Conservation (phyloP, 2,797 vertebrate species). For the Merluccius polli region DNA sequence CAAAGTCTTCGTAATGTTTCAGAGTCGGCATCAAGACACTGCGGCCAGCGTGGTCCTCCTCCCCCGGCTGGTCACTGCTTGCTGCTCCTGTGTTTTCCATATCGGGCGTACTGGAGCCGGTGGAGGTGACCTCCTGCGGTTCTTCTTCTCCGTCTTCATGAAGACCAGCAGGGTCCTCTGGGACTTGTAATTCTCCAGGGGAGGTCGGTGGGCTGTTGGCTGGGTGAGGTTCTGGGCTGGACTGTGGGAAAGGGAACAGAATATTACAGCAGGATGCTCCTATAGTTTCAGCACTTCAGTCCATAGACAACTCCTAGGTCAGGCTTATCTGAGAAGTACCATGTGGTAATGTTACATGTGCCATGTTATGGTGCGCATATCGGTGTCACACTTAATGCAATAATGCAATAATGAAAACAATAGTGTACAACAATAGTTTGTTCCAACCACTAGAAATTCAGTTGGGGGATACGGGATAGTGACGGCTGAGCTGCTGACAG, state of each 20-base stretch:
- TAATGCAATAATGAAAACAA: neutral
- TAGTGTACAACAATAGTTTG: neutral
- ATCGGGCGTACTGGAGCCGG: neutral
- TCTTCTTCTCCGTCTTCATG: neutral
- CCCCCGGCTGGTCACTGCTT: neutral
- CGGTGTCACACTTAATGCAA: no score
- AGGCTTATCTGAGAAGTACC: no score
- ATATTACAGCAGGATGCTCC: neutral
- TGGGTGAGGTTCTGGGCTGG: neutral
- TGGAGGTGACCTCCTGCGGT: neutral
- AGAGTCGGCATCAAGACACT: neutral
- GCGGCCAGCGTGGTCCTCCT: neutral
- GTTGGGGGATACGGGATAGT: neutral
- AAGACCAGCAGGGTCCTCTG: neutral
- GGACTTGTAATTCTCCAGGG: neutral
- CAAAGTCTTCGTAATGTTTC: slow-evolving; percentile 12
- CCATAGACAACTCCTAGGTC: no score
- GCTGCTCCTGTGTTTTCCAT: neutral
- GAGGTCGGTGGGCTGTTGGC: neutral
- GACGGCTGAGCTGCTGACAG: no score
- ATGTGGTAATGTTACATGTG: no score
- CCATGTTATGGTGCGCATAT: no score
- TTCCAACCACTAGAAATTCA: neutral
- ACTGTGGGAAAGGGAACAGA: neutral
- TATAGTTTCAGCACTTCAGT: no score